These are phyloP conservation scores for Rhynchophorus ferrugineus DNA, from an alignment of 1,140 invertebrate genomes.

Conservation along the genomic window DNA sequence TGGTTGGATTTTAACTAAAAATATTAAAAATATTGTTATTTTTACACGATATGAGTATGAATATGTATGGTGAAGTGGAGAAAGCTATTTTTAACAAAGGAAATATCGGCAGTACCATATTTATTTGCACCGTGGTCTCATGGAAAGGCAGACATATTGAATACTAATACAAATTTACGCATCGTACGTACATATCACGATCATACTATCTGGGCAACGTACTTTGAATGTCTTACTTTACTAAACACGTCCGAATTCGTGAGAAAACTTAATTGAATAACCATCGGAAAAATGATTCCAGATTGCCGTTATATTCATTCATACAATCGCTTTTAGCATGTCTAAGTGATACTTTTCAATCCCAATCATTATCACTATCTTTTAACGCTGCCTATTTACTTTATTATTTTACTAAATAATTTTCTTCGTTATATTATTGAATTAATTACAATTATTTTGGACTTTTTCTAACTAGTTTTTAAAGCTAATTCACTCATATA, in stretches of 20 bases:
- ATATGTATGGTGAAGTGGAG: conserved; percentile 4
- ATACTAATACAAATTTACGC: conserved; percentile 21
- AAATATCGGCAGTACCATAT: conserved; percentile 20
- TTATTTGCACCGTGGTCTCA: conserved; percentile 13
- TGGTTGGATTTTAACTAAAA: too few species aligned
- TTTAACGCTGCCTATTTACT: too few species aligned
- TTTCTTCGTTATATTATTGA: neutral
- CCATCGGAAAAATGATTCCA: conserved; percentile 17
- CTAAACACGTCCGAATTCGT: conserved; percentile 24
- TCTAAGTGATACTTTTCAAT: too few species aligned
- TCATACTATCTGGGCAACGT: conserved; percentile 22
- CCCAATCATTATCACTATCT: too few species aligned
- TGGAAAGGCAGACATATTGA: conserved; percentile 12
- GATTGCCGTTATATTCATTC: conserved; percentile 23
- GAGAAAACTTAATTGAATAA: conserved; percentile 23
- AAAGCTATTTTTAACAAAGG: conserved; percentile 22
- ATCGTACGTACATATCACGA: conserved; percentile 24
- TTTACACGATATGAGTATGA: too few species aligned
- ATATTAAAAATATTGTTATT: too few species aligned
- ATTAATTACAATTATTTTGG: too few species aligned
- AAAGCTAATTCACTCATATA: too few species aligned
- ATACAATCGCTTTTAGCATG: conserved; percentile 19
- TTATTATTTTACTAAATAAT: neutral
- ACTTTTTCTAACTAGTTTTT: too few species aligned
- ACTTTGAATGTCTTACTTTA: conserved; percentile 26